These are phyloP conservation scores for Epirrhoe tristata DNA, from an alignment of 2,888 invertebrate species.

Conservation along the genomic window DNA sequence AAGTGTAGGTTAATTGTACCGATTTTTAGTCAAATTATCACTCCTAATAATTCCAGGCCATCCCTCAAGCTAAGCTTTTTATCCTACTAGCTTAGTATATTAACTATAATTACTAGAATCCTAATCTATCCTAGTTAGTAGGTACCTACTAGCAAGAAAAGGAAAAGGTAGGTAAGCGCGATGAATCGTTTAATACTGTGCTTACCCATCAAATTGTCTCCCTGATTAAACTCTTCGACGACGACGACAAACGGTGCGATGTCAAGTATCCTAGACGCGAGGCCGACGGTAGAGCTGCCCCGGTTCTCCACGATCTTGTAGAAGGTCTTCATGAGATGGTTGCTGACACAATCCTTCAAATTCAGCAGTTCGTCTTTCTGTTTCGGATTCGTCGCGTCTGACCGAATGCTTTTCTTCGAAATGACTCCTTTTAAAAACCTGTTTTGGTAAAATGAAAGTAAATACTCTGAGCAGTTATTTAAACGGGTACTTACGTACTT, in stretches of 20 bases:
- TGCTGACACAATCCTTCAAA: slow-evolving; percentile 84
- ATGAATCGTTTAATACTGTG: slow-evolving; percentile 16
- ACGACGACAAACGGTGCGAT: slow-evolving; percentile 91
- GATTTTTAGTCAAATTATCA: not conserved
- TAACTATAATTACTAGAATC: too few species aligned
- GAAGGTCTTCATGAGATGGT: slow-evolving; percentile 88
- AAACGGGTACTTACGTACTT: too few species aligned
- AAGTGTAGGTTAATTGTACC: not conserved
- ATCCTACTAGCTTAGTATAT: too few species aligned
- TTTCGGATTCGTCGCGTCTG: slow-evolving; percentile 86
- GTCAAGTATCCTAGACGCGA: slow-evolving; percentile 91
- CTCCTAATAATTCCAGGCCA: too few species aligned
- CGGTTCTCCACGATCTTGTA: slow-evolving; percentile 86
- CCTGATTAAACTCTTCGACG: slow-evolving; percentile 51
- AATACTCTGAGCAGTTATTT: too few species aligned
- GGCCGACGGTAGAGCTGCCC: slow-evolving; percentile 85
- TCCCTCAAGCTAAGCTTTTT: too few species aligned
- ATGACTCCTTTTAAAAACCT: slow-evolving; percentile 60
- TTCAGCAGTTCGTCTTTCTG: slow-evolving; percentile 75
- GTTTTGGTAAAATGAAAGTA: not conserved
- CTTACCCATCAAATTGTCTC: slow-evolving; percentile 36
- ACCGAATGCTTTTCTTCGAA: slow-evolving; percentile 83
- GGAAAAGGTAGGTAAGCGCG: not conserved
- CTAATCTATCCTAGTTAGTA: too few species aligned
- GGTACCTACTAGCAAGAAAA: not conserved